These are phyloP conservation scores for Arctocebus calabarensis DNA, from an alignment of 2,797 vertebrate genomes.

Conservation along the genomic window DNA sequence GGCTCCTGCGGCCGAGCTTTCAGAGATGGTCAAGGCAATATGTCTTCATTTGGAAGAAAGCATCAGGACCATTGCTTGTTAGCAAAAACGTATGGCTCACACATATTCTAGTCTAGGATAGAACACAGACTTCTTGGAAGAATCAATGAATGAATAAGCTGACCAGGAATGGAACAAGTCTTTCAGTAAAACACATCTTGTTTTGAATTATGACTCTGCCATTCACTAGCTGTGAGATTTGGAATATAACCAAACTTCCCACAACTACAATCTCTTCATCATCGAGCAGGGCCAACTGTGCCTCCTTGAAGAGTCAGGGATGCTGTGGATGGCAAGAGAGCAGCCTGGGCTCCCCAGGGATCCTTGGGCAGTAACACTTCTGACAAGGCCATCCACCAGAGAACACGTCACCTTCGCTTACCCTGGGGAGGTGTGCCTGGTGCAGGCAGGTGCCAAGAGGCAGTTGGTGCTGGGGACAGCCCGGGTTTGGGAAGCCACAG, in stretches of 20 bases:
- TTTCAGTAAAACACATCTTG: neutral
- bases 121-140: neutral
- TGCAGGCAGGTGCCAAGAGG: neutral
- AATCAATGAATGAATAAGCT: neutral
- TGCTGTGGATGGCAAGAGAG: neutral
- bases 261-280: neutral
- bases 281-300: neutral
- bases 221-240: neutral
- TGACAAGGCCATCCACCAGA: neutral
- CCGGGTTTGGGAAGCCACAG: neutral
- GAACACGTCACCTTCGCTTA: neutral
- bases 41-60: neutral
- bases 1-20: neutral
- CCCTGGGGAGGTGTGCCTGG: neutral
- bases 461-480: too few relatives aligned
- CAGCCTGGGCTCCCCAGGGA: neutral
- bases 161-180: neutral
- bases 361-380: neutral
- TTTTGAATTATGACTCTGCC: neutral
- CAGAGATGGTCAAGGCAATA: fast-evolving
- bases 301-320: too few relatives aligned
- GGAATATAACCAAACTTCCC: neutral
- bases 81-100: neutral
- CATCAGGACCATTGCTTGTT: neutral
- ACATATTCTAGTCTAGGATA: fast-evolving